Evolutionary conservation across 2,888 invertebrate genomes (phyloP).

Genomic region (Monoplex corrugatus): DNA sequence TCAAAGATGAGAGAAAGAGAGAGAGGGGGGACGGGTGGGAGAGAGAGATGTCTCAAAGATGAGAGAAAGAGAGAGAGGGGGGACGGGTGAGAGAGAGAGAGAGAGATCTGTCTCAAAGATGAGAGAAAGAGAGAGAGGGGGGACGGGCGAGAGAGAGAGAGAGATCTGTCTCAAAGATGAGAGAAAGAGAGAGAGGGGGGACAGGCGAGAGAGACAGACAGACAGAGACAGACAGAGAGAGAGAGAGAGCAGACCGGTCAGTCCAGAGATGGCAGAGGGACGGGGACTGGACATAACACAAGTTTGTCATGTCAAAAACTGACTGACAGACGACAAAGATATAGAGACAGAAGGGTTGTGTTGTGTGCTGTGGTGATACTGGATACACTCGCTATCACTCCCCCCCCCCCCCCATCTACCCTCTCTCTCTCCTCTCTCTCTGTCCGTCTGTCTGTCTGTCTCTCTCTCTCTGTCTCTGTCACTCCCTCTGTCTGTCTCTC

Average conservation of each 20-base stretch:
- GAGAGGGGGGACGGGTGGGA: not conserved
- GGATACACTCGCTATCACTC: no score
- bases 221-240: not conserved
- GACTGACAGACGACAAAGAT: no score
- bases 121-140: not conserved
- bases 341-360: no score
- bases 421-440: not conserved
- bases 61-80: not conserved
- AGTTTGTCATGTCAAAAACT: no score
- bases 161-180: no score
- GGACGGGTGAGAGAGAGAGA: no score
- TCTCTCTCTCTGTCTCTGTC: not conserved
- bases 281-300: not conserved
- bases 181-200: constrained; percentile 24
- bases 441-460: no score
- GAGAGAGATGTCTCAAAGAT: not conserved
- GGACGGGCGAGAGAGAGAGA: constrained; percentile 10
- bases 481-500: not conserved
- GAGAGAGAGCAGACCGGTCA: not conserved
- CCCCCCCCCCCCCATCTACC: no score
- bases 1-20: no score
- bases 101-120: no score
- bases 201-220: not conserved
- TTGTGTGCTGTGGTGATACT: no score
- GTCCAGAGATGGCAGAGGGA: not conserved